phyloP scores from a whole-genome alignment of 2,113 vertebrate genomes.

The Xenopus laevis region DNA sequence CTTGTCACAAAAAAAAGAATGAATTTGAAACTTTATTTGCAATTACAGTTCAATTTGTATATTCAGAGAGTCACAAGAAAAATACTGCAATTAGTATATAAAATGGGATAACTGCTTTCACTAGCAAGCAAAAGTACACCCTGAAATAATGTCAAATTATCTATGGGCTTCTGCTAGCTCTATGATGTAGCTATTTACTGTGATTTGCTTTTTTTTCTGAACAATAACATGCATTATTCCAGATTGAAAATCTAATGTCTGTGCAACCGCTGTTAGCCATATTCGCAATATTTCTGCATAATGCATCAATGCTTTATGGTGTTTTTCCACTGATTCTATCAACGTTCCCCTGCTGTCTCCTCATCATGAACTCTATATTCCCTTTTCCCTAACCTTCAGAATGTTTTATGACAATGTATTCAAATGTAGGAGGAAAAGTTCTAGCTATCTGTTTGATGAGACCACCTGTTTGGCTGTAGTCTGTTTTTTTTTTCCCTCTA shows the following conservation, averaged over 20 bases:
- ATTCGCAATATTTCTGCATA: slow-evolving; percentile 1
- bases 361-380: neutral
- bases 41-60: neutral
- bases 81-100: slow-evolving; percentile 21
- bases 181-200: slow-evolving; percentile 19
- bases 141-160: slow-evolving; percentile 19
- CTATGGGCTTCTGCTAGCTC: neutral
- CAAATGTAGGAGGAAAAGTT: too few species aligned
- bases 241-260: slow-evolving; percentile 4
- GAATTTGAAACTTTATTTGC: neutral
- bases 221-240: slow-evolving; percentile 21
- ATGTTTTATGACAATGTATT: neutral
- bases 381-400: neutral
- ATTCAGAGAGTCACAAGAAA: neutral
- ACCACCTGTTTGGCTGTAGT: too few species aligned
- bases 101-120: neutral
- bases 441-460: too few species aligned
- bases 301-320: neutral
- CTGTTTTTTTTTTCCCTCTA: too few species aligned
- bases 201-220: slow-evolving; percentile 8
- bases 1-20: neutral
- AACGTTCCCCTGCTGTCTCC: neutral
- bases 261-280: neutral
- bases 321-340: neutral
- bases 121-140: neutral